Percentiles rank a stretch among this genome's conserved stretches.
phyloP scores from a whole-genome alignment of 1,140 invertebrate genomes.

The Campoletis sonorensis region DNA sequence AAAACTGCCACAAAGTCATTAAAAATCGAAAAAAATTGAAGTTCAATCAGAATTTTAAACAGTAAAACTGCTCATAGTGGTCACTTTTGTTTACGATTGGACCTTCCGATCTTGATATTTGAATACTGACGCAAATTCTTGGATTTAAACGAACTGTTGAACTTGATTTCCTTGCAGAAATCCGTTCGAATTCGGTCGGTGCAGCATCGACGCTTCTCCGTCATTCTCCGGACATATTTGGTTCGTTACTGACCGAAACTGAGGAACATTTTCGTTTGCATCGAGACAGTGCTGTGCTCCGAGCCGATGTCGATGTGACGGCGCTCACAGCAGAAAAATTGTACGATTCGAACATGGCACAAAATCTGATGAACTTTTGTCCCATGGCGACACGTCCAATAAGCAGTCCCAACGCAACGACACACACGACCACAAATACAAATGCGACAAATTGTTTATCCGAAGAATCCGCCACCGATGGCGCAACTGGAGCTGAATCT shows the following conservation, averaged over 20 bases:
- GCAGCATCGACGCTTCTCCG: slow-evolving; percentile 73
- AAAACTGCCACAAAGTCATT: no score
- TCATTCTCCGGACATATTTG: slow-evolving; percentile 75
- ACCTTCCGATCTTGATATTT: no score
- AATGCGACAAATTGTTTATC: slow-evolving; percentile 50
- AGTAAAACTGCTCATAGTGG: no score
- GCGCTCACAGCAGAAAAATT: slow-evolving; percentile 52
- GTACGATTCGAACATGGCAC: slow-evolving; percentile 57
- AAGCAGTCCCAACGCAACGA: neutral
- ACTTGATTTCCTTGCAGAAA: slow-evolving; percentile 68
- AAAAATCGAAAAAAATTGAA: no score
- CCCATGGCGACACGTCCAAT: neutral
- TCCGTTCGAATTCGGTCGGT: slow-evolving; percentile 79
- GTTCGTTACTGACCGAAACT: slow-evolving; percentile 77
- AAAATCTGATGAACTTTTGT: neutral
- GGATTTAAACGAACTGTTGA: neutral
- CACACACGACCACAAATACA: neutral
- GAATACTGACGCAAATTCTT: no score
- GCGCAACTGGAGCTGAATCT: neutral
- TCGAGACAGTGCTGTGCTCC: slow-evolving; percentile 65
- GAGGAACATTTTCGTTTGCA: slow-evolving; percentile 79
- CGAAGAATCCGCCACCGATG: slow-evolving; percentile 53
- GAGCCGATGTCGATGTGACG: slow-evolving; percentile 51
- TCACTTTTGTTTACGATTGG: no score
- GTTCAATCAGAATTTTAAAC: no score